phyloP scores from a whole-genome alignment of 2,888 invertebrate species.

The Anoplius nigerrimus region DNA sequence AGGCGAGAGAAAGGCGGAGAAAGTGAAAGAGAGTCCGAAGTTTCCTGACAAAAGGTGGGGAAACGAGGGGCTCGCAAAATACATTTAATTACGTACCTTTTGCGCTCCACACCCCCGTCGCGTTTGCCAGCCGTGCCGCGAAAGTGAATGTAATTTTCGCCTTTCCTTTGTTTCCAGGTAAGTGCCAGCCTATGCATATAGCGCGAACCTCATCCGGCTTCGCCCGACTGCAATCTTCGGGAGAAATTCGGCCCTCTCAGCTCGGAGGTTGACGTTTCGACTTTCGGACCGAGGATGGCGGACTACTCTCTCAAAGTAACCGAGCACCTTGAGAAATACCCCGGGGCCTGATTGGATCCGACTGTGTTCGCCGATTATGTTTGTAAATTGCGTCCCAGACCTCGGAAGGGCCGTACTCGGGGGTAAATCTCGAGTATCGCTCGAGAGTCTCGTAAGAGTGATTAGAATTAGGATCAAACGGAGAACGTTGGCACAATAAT shows the following conservation, averaged over 20 bases:
- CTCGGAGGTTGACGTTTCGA: not conserved
- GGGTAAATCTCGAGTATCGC: no score
- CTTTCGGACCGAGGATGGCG: not conserved
- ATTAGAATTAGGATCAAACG: no score
- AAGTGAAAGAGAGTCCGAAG: slow-evolving; percentile 41
- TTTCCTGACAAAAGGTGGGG: slow-evolving; percentile 49
- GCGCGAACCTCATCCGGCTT: not conserved
- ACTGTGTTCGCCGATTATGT: no score
- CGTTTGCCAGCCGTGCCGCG: slow-evolving; percentile 36
- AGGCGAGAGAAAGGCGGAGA: not conserved
- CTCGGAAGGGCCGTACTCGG: not conserved
- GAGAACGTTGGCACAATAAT: slow-evolving; percentile 41
- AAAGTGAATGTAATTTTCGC: slow-evolving; percentile 49
- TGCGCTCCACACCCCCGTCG: slow-evolving; percentile 15
- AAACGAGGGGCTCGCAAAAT: slow-evolving; percentile 49
- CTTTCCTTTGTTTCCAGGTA: slow-evolving; percentile 67
- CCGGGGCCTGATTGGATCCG: no score
- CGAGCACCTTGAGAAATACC: not conserved
- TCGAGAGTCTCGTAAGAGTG: no score
- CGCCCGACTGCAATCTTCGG: no score
- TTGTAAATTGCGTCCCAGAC: no score
- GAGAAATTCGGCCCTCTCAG: no score
- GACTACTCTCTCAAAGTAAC: not conserved
- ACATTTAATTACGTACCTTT: slow-evolving; percentile 60
- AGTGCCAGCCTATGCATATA: slow-evolving; percentile 48